A percentile compares a stretch with the other conserved stretches of the same genome.
Evolutionary conservation across 2,113 vertebrate genomes (phyloP).

Genomic region (Emydura subglobosa): DNA sequence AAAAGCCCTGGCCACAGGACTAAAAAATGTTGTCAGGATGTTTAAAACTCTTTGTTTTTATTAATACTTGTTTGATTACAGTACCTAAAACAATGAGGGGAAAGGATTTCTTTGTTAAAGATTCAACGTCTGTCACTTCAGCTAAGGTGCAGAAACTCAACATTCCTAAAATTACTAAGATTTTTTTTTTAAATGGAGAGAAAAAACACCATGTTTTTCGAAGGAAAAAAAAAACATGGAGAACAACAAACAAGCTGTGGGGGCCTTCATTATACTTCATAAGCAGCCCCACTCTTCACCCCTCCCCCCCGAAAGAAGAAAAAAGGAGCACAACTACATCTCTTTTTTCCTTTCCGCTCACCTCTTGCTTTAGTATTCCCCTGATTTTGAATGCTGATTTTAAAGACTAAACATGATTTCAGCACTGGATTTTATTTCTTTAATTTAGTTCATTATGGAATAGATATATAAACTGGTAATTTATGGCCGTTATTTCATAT

Average conservation of each 20-base stretch:
- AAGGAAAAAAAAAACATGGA: neutral
- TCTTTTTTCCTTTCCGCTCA: neutral
- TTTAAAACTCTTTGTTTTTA: neutral
- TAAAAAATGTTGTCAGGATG: neutral
- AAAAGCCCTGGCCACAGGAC: neutral
- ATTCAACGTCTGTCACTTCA: neutral
- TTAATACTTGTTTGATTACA: neutral
- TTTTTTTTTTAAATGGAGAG: too few relatives aligned
- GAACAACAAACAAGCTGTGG: neutral
- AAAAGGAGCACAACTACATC: neutral
- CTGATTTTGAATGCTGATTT: neutral
- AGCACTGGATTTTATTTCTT: neutral
- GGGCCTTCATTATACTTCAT: neutral
- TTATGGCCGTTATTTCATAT: neutral
- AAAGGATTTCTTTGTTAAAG: neutral
- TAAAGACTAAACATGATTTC: neutral
- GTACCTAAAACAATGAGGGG: neutral
- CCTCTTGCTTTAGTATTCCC: neutral
- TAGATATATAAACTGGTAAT: accelerated
- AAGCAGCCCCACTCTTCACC: neutral
- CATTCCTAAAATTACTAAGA: neutral
- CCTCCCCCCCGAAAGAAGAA: neutral
- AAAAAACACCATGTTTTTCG: too few relatives aligned
- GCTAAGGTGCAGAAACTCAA: neutral
- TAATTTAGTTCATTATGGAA: neutral